Base-by-base conservation (phyloP, 2,113 vertebrate species). In the Ellobius talpinus region DNA sequence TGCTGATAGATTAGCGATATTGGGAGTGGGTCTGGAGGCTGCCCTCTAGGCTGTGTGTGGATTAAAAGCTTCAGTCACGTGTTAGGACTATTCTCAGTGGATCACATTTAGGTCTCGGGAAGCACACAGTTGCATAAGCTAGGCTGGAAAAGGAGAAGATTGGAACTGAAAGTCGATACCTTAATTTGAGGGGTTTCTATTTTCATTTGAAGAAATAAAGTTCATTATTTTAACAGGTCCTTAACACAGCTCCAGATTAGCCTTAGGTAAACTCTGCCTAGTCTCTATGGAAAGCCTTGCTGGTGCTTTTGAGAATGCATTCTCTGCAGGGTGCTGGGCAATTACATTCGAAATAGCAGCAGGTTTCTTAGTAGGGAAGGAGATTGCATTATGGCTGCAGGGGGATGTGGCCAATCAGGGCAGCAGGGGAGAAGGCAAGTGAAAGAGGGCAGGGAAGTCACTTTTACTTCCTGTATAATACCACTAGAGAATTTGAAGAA, bases 281-380 rank as follows among this genome's bases (percentile, higher is more conserved):
- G 82, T 96, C 95, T 97, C 97, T 85, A 26, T 39, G 77, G 93
- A 92, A 70, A 11, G 73, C 50, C 97, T 97, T 97, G 68, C 94
- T 74, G 88, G 82, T 78, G 78, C 47, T 96, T 77, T 93, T 78
- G 96, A 98, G 96, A 96, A 95, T 86, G 97, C 95, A 96, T 92
- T 94, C 96, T 93, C 96, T 82, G 86, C 96, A 95, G 98, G 95
- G 96, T 96, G 96, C 73, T 39, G 0, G 16, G 88, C 76, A 97
- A 95, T 98, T 97, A 97, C 92, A 97, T 98, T 95, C 90, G 82
- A 86, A 97, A 78, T 77, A 98, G 68, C 97, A 94, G 97, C 66
- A 36, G 96, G 98, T 93, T 93, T 98, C 97, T 96, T 76, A 50
- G 95, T 90, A 93, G 94, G 72, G 76, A 95, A 96, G 85, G 86